Base-by-base conservation (phyloP, 37 sponge, comb jelly and placozoan species). In the Eunapius fragilis region DNA sequence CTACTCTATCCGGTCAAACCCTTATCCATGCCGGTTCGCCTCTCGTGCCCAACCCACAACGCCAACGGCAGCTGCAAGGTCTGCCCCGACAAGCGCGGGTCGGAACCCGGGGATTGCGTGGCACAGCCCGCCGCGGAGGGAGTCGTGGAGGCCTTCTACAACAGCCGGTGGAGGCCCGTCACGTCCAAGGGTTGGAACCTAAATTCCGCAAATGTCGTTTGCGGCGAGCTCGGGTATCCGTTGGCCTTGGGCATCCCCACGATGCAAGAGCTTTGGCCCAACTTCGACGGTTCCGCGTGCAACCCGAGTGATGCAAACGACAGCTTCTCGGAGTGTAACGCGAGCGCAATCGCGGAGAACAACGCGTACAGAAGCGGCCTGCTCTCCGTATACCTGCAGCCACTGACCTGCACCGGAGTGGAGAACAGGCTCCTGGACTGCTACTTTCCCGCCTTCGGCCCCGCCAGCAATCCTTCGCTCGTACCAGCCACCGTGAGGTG, bases 211-310 rank as follows among this genome's bases (percentile, higher is more conserved):
- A 47, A 70, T 3, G 82, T 92, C 23, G 89, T 87, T 9, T 95
- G 95, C 49, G 87, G 85, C 14, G 79, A 92, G 79, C 72, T 95
- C 30, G 95, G 95, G 6, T 95, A 92, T 37, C 95, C 95, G 35
- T 7, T 76, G 27, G 83, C 89, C 23, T 27, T 85, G 25, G 69
- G 58, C 11, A 38, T 71, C 0, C 94, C 87, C 1, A 73, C 74
- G 7, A 10, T 84, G 17, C 37, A 38, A 2, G 74, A 80, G 30
- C 76, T 92, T 23, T 86, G 87, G 80, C 19, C 74, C 11, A 86
- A 86, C 67, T 86, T 72, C 73, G 30, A 86, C 49, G 74, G 74
- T 13, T 25, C 25, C 67, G 58, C 14, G 58, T 58, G 58, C 17
- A 58, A 17, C 58, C 1, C 58, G 14, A 58, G 14, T 2, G 22